Evolutionary conservation across 2,113 vertebrate genomes (phyloP), one percentile per base, ranked within the genome.

Genomic region (Osmerus mordax): DNA sequence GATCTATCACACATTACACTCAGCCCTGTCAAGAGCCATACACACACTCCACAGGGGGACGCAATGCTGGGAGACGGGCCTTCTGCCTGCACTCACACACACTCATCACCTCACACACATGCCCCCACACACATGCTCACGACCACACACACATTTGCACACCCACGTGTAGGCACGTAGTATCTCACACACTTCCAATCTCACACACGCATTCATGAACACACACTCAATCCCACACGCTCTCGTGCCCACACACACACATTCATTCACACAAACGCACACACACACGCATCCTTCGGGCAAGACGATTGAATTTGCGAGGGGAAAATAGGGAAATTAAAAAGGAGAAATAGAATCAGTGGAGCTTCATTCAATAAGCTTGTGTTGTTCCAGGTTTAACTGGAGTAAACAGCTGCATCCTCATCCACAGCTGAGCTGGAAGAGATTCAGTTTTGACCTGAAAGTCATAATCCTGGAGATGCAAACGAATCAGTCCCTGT

Each of bases 1-100:
- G 87, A 93, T 92, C 91, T 91, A 91, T 93, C 92, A 92, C 91
- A 91, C 91, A 92, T 92, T 92, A 91, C 90, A 89, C 86, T 93
- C 90, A 80, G 84, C 86, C 86, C 90, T 92, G 91, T 92, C 92
- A 92, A 89, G 87, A 90, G 88, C 87, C 87, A 88, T 89, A 88
- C 89, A 90, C 86, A 85, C 83, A 84, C 87, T 78, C 88, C 88
- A 75, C 88, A 83, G 87, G 88, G 88, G 87, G 89, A 89, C 55
- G 86, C 88, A 89, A 91, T 91, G 90, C 87, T 88, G 85, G 86
- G 89, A 92, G 91, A 92, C 91, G 91, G 88, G 88, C 89, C 87
- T 90, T 91, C 90, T 90, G 89, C 85, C 72, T 70, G 52, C 61
- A 77, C 86, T 66, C 75, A 71, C 80, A 82, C 56, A 54, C 51